Percentiles rank a stretch among this genome's conserved stretches.
Conservation (phyloP, 2,113 vertebrate species). For the Podarcis raffonei region DNA sequence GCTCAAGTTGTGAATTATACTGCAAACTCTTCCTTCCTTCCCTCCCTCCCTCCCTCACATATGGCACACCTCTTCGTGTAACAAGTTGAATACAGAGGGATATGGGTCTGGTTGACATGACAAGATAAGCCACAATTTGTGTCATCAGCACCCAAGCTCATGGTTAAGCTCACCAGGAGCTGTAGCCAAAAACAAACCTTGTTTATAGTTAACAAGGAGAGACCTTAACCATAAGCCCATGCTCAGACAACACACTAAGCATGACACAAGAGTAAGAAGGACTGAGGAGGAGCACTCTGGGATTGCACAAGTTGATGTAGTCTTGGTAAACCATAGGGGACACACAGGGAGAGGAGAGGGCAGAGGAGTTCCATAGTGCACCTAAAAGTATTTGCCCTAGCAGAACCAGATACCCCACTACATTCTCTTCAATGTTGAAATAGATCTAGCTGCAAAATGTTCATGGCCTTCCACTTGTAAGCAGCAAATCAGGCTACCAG, state of each 20-base stretch:
- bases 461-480: not conserved
- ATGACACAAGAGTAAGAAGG: too few species aligned
- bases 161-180: too few species aligned
- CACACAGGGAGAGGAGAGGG: not conserved
- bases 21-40: not conserved
- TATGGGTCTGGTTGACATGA: too few species aligned
- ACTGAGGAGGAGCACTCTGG: not conserved
- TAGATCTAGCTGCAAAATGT: not conserved
- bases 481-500: not conserved
- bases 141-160: too few species aligned
- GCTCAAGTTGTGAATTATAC: not conserved
- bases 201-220: too few species aligned
- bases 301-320: not conserved
- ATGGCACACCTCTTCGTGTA: not conserved
- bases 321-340: not conserved
- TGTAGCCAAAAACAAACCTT: too few species aligned
- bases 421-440: not conserved
- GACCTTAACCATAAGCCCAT: too few species aligned
- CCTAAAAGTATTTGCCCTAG: not conserved
- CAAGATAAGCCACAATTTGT: too few species aligned
- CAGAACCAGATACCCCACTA: not conserved
- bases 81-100: too few species aligned
- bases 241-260: too few species aligned
- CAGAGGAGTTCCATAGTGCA: not conserved
- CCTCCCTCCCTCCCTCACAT: not conserved